Conservation (phyloP, 2,113 vertebrate species). For the Helogale parvula region DNA sequence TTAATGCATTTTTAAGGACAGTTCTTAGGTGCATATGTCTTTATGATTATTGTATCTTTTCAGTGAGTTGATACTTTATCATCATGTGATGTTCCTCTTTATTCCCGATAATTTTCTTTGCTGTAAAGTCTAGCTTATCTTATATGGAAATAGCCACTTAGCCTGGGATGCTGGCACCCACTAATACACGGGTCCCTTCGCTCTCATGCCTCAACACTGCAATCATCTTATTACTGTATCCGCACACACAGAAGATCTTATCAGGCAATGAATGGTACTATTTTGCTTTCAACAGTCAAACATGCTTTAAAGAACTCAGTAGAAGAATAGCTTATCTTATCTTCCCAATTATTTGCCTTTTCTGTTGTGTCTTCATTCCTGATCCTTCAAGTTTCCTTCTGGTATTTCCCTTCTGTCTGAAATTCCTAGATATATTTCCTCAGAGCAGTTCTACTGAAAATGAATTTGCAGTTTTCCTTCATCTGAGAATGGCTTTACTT, state of each 20-base stretch:
- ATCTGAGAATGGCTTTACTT: not conserved
- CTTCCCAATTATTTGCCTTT: not conserved
- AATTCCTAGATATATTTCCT: not conserved
- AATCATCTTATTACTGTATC: not conserved
- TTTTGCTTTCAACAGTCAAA: not conserved
- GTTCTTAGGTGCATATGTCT: not conserved
- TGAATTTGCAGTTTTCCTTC: slow-evolving; percentile 1
- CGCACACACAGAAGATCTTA: not conserved
- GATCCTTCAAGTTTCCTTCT: not conserved
- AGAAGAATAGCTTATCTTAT: not conserved
- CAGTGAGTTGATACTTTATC: not conserved
- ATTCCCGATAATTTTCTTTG: not conserved
- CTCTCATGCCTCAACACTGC: too few relatives aligned
- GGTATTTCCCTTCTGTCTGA: not conserved
- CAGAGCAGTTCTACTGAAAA: not conserved
- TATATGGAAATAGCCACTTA: too few relatives aligned
- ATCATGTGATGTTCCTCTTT: not conserved
- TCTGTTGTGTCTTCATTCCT: not conserved
- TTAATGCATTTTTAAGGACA: not conserved
- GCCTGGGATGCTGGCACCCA: not conserved
- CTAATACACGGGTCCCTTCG: not conserved
- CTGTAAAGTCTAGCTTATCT: not conserved
- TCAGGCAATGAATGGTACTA: not conserved
- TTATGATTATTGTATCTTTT: not conserved
- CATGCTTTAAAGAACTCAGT: not conserved